These are phyloP conservation scores for Megaptera novaeangliae DNA, from an alignment of 2,113 vertebrate genomes.

Conservation along the genomic window DNA sequence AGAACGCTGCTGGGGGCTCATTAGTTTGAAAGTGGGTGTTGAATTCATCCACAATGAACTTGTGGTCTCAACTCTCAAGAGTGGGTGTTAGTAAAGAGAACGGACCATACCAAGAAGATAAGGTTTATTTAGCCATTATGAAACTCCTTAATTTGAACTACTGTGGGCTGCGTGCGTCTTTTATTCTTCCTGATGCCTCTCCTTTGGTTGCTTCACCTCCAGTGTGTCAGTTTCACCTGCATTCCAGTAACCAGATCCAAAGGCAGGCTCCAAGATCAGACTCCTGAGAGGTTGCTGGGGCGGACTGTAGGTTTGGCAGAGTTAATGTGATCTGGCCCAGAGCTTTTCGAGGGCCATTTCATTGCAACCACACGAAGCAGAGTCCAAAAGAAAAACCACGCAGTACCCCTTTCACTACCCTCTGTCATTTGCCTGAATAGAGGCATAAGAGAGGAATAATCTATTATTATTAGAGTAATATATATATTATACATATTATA, in stretches of 20 bases:
- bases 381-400: background rate
- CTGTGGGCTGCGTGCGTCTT: background rate
- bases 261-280: background rate
- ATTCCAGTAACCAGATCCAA: background rate
- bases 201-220: background rate
- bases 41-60: background rate
- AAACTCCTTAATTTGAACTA: background rate
- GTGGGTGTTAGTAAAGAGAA: background rate
- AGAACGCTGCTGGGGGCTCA: background rate
- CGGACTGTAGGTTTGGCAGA: background rate
- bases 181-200: background rate
- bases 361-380: background rate
- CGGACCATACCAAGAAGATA: background rate
- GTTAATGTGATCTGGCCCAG: background rate
- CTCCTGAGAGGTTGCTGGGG: background rate
- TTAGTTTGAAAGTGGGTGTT: background rate
- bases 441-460: background rate
- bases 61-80: background rate
- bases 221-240: background rate
- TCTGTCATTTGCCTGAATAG: background rate
- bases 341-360: conserved; percentile 15
- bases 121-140: background rate
- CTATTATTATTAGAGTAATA: background rate
- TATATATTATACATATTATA: no score
- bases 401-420: background rate